Evolutionary conservation across 2,888 invertebrate genomes (phyloP).

Genomic region (Pemphredon lugubris): DNA sequence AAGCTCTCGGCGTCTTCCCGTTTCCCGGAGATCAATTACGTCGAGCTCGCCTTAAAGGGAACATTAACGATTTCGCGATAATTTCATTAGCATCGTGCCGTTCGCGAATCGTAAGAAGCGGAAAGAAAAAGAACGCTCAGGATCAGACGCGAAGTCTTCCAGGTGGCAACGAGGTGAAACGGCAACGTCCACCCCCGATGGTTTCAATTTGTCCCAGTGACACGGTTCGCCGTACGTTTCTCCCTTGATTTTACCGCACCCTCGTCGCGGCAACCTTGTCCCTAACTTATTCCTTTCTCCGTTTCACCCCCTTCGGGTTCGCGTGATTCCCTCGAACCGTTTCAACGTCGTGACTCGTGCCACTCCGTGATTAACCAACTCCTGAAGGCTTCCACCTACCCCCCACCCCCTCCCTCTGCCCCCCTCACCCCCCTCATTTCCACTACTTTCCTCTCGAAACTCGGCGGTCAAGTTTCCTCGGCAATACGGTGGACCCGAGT

Average conservation of each 20-base stretch:
- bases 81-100: no score
- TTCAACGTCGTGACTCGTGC: conserved; percentile 17
- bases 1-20: no score
- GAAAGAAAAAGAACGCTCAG: no score
- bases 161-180: neutral
- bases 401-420: no score
- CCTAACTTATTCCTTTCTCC: conserved; percentile 27
- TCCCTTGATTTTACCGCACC: conserved; percentile 18
- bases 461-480: neutral
- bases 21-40: no score
- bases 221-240: conserved; percentile 21
- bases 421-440: neutral
- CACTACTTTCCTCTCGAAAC: neutral
- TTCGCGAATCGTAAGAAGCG: no score
- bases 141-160: neutral
- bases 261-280: conserved; percentile 32
- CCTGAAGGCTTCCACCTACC: neutral
- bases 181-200: no score
- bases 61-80: no score
- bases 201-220: conserved; percentile 25
- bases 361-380: conserved; percentile 22
- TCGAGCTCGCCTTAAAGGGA: no score
- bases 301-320: conserved; percentile 21
- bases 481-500: no score
- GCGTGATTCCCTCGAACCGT: conserved; percentile 18